phyloP scores from a whole-genome alignment of 2,888 invertebrate genomes.

The Harpalus rufipes region DNA sequence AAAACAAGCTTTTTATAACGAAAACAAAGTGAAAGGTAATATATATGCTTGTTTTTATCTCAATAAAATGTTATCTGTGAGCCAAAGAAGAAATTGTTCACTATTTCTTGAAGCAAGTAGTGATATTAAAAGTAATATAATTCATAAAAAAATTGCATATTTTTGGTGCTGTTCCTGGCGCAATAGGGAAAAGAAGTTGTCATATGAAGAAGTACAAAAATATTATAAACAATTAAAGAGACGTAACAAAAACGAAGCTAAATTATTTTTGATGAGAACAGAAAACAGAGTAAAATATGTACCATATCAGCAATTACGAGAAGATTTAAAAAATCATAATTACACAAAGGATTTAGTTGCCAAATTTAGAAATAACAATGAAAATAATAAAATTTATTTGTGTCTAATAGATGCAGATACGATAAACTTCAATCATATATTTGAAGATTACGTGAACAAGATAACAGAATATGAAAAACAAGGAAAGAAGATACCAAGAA shows the following conservation, averaged over 20 bases:
- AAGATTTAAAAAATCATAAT: slow-evolving; percentile 25
- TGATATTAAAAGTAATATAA: not conserved
- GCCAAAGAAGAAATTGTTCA: slow-evolving; percentile 15
- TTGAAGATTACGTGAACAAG: not conserved
- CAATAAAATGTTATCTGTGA: slow-evolving; percentile 25
- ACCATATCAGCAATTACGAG: slow-evolving; percentile 11
- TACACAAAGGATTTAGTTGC: slow-evolving; percentile 11
- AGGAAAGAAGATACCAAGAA: not conserved
- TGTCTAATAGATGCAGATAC: slow-evolving; percentile 30
- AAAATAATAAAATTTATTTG: slow-evolving; percentile 19
- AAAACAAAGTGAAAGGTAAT: not conserved
- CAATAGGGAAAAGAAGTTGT: not conserved
- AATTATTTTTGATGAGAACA: not conserved
- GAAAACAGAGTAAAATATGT: slow-evolving; percentile 16
- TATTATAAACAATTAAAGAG: slow-evolving; percentile 34
- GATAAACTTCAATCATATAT: slow-evolving; percentile 5
- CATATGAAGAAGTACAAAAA: slow-evolving; percentile 12
- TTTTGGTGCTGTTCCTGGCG: slow-evolving; percentile 28
- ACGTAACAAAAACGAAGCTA: slow-evolving; percentile 9
- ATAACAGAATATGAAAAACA: not conserved
- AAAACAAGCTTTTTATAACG: slow-evolving; percentile 25
- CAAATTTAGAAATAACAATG: slow-evolving; percentile 5
- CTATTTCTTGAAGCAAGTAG: not conserved
- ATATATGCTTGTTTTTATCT: slow-evolving; percentile 17
- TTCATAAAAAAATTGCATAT: not conserved